A percentile compares a stretch with the other conserved stretches of the same genome.
Evolutionary conservation across 2,113 vertebrate genomes (phyloP).

Genomic region (Aythya baeri): DNA sequence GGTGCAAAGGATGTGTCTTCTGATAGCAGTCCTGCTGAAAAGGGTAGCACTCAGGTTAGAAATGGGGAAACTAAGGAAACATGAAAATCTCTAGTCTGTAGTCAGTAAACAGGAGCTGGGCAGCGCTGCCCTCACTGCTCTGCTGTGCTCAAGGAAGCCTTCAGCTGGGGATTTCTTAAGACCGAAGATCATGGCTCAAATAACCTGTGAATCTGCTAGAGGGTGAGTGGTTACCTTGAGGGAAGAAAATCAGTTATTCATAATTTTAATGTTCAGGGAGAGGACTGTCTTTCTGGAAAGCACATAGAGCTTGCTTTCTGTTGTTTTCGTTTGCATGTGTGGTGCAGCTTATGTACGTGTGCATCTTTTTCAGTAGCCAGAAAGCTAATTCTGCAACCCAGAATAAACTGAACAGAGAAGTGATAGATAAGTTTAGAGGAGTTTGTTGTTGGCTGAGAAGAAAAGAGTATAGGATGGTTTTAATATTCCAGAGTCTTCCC

Average conservation of each 20-base stretch:
- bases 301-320: not conserved
- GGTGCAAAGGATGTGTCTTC: not conserved
- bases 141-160: conserved; percentile 1
- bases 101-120: not conserved
- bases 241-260: not conserved
- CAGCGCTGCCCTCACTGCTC: not conserved
- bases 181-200: not conserved
- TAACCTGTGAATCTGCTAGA: not conserved
- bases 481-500: conserved; percentile 79
- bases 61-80: conserved; percentile 23
- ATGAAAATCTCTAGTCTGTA: not conserved
- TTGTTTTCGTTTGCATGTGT: conserved; percentile 1
- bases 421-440: conserved; percentile 16
- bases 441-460: conserved; percentile 27
- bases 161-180: conserved; percentile 16
- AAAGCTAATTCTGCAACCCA: conserved; percentile 23
- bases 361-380: conserved; percentile 16
- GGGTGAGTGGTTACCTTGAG: not conserved
- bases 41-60: not conserved
- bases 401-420: conserved; percentile 59
- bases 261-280: not conserved
- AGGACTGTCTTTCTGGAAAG: not conserved
- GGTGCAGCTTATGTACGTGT: not conserved
- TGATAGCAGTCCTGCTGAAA: not conserved
- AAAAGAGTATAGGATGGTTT: conserved; percentile 72